Evolutionary conservation across 2,797 vertebrate genomes (phyloP), one percentile per base, ranked within the genome.

Genomic region (Poecilia velifera): DNA sequence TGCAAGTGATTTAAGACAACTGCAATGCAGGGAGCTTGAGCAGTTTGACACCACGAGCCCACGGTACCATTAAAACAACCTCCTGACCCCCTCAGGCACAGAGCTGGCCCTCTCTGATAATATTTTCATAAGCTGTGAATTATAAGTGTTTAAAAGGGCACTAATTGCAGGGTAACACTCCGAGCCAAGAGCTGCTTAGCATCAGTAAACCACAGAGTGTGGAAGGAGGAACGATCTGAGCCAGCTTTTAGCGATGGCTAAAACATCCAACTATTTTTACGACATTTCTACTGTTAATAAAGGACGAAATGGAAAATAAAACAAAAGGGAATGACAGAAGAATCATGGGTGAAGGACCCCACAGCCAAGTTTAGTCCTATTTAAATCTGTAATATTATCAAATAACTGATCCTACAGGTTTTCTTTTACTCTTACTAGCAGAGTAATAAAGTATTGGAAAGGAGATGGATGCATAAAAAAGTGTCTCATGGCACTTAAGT

Each of bases 121-220:
- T 95, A 96, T 96, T 95, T 95, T 94, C 93, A 93, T 93, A 94
- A 91, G 89, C 92, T 93, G 92, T 94, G 93, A 95, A 95, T 94
- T 89, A 91, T 91, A 92, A 94, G 93, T 94, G 93, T 93, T 94
- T 94, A 92, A 94, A 93, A 84, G 86, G 84, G 92, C 86, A 94
- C 90, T 93, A 92, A 93, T 93, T 88, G 74, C 76, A 86, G 78
- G 85, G 87, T 89, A 82, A 92, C 86, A 79, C 82, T 86, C n/a
- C 82, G 84, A 83, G 90, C 91, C 93, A 94, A 92, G 90, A 93
- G 89, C 90, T 93, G 90, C 89, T 94, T 90, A 91, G 92, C 87
- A 91, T 92, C 91, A 92, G 86, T 89, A 85, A 82, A 91, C 89
- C 92, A 85, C 93, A 92, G 74, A 77, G 87, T 86, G 88, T 91